phyloP scores from a whole-genome alignment of 2,797 vertebrate genomes.

The Synanceia verrucosa region DNA sequence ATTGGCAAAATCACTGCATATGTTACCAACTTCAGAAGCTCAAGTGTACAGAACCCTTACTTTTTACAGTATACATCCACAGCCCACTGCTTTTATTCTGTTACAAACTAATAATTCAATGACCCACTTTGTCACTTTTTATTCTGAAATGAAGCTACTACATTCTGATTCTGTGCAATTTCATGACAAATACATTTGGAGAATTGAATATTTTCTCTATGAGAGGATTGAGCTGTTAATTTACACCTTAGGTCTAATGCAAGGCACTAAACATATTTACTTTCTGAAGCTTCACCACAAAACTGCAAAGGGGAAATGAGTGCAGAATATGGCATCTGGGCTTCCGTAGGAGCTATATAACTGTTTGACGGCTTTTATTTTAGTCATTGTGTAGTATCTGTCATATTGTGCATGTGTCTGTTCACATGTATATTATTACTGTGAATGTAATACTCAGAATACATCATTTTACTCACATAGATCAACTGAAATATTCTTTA shows the following conservation, averaged over 20 bases:
- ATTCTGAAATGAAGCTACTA: background rate
- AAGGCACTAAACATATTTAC: background rate
- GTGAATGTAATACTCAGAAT: background rate
- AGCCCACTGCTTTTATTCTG: background rate
- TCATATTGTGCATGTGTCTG: background rate
- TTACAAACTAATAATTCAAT: background rate
- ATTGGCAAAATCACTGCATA: slow-evolving; percentile 20
- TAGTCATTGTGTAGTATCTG: background rate
- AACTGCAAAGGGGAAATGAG: background rate
- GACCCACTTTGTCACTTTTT: background rate
- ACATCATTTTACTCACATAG: background rate
- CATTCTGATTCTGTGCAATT: background rate
- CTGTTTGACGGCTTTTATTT: background rate
- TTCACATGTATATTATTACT: background rate
- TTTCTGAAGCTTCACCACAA: background rate
- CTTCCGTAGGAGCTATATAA: background rate
- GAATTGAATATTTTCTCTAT: background rate
- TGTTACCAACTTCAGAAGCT: slow-evolving; percentile 13
- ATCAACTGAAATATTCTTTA: background rate
- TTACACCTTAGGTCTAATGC: background rate
- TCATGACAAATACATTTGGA: background rate
- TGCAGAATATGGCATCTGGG: background rate
- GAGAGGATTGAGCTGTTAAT: background rate
- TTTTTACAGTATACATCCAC: background rate
- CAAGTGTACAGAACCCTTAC: background rate